Percentiles rank a stretch among this genome's conserved stretches.
Conservation (phyloP, 1,140 invertebrate species). For the Pseudomyrmex cubaensis region DNA sequence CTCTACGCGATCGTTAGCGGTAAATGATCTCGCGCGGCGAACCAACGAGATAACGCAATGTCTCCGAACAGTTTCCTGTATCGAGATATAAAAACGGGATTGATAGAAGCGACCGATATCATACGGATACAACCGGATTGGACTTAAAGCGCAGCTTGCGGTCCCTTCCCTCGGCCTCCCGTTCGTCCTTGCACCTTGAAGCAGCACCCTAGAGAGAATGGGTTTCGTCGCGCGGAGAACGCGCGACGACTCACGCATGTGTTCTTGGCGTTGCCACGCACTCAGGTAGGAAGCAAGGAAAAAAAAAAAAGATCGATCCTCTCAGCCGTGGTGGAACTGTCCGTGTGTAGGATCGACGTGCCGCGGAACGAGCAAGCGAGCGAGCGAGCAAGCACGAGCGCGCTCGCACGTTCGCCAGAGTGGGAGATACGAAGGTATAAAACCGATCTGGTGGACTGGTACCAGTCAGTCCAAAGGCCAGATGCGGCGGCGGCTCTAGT, state of each 20-base stretch:
- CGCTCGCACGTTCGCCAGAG: conserved; percentile 66
- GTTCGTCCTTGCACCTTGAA: conserved; percentile 76
- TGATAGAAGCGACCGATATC: neutral
- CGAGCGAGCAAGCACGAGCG: conserved; percentile 38
- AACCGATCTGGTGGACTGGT: conserved; percentile 80
- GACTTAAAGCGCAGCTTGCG: conserved; percentile 5
- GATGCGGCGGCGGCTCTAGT: conserved; percentile 83
- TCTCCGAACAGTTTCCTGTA: conserved; percentile 20
- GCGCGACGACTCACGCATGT: neutral
- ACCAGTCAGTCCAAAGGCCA: conserved; percentile 83
- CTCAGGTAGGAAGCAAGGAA: conserved; percentile 72
- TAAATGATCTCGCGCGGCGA: neutral
- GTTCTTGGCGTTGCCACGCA: conserved; percentile 34
- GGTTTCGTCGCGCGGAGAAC: too few relatives aligned
- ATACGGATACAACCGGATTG: neutral
- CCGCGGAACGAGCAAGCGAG: conserved; percentile 32
- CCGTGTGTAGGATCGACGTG: conserved; percentile 67
- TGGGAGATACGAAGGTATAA: conserved; percentile 85
- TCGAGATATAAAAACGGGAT: conserved; percentile 4
- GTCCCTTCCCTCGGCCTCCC: conserved; percentile 48
- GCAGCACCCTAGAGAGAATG: neutral
- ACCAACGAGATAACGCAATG: conserved; percentile 14
- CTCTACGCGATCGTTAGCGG: neutral
- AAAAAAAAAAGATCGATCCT: conserved; percentile 68
- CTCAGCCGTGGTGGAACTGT: conserved; percentile 63